These are phyloP conservation scores for Chromis chromis DNA, from an alignment of 2,797 vertebrate species.

Conservation along the genomic window DNA sequence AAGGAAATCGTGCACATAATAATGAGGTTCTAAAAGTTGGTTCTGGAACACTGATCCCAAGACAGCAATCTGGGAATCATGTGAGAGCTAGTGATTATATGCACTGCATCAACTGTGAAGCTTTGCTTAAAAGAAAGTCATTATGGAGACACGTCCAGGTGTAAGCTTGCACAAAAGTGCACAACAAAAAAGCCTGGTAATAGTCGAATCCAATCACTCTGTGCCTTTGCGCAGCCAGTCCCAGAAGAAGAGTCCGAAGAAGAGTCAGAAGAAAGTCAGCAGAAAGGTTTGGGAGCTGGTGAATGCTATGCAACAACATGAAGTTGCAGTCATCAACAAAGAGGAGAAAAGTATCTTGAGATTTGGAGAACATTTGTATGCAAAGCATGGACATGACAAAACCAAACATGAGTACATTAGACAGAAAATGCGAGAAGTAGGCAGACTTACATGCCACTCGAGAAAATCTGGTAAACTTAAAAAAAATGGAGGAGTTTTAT, in stretches of 20 bases:
- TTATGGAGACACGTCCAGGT: constrained; percentile 37
- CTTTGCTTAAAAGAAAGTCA: constrained; percentile 13
- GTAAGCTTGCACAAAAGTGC: constrained; percentile 5
- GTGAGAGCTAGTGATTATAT: background rate
- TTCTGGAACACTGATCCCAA: no score
- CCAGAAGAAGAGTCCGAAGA: no score
- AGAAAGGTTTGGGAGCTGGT: constrained; percentile 19
- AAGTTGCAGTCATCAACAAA: constrained; percentile 15
- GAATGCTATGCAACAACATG: constrained; percentile 33
- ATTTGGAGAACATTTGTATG: constrained; percentile 39
- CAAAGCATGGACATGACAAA: constrained; percentile 35
- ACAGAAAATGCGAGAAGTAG: no score
- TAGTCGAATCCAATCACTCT: constrained; percentile 21
- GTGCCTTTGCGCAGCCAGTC: constrained; percentile 21
- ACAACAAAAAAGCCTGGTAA: constrained; percentile 6
- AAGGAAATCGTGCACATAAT: constrained; percentile 3
- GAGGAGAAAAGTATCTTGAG: constrained; percentile 22
- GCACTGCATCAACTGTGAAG: constrained; percentile 25
- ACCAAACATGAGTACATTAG: background rate
- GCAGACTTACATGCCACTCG: no score
- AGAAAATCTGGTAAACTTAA: background rate
- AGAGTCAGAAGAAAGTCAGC: no score
- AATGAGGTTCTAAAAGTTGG: background rate
- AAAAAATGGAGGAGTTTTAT: constrained; percentile 23
- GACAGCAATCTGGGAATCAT: no score